phyloP scores from a whole-genome alignment of 2,888 invertebrate species.

The Stenurella melanura region DNA sequence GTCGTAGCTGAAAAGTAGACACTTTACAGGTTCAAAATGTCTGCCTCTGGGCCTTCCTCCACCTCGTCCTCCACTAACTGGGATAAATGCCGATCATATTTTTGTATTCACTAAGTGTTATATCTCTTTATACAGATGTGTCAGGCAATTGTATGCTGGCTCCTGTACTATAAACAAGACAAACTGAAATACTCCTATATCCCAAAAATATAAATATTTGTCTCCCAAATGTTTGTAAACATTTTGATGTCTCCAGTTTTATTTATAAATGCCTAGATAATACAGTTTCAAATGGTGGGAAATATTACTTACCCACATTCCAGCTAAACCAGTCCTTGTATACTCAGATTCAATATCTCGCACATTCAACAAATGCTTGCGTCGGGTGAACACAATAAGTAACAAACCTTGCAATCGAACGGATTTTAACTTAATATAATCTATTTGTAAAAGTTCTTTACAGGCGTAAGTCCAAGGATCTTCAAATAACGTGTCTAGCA shows the following conservation, averaged over 20 bases:
- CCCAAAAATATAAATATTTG: too few relatives aligned
- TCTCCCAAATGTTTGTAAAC: not conserved
- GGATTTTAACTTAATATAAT: slow-evolving; percentile 86
- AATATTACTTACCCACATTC: slow-evolving; percentile 87
- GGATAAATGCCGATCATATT: too few relatives aligned
- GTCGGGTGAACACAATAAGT: slow-evolving; percentile 84
- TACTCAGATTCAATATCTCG: slow-evolving; percentile 90
- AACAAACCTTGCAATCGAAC: slow-evolving; percentile 90
- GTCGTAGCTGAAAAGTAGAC: too few relatives aligned
- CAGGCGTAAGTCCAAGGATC: slow-evolving; percentile 90
- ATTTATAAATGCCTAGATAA: too few relatives aligned
- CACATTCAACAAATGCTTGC: slow-evolving; percentile 87
- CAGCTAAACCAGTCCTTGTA: slow-evolving; percentile 92
- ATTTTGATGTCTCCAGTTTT: not conserved
- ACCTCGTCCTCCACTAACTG: too few relatives aligned
- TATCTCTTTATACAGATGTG: too few relatives aligned
- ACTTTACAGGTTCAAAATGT: too few relatives aligned
- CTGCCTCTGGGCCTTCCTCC: too few relatives aligned
- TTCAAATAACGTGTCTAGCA: slow-evolving; percentile 86
- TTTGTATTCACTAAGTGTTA: too few relatives aligned
- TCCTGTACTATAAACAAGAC: too few relatives aligned
- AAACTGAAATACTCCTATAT: too few relatives aligned
- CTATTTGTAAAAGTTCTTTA: slow-evolving; percentile 81
- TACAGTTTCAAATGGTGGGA: not conserved
- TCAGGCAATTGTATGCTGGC: too few relatives aligned